Percentiles rank a stretch among this genome's conserved stretches.
Evolutionary conservation across 2,113 vertebrate genomes (phyloP).

Genomic region (Todiramphus saurophagus): DNA sequence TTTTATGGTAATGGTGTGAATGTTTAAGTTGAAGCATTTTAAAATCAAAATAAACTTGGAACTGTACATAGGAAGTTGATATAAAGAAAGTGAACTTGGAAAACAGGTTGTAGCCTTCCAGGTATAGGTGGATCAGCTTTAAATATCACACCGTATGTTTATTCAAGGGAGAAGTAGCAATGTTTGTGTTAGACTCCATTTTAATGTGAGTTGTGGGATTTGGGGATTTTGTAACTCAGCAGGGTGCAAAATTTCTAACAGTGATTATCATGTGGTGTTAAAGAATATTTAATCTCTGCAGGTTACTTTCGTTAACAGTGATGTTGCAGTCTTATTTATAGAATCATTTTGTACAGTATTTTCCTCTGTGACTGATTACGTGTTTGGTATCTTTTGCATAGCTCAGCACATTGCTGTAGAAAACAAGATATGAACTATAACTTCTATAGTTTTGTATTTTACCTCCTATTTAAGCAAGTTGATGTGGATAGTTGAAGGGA

Average conservation of each 20-base stretch:
- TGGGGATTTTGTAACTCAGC: background rate
- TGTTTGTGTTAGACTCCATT: background rate
- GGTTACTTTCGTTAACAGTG: background rate
- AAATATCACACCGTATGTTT: background rate
- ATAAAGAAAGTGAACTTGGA: background rate
- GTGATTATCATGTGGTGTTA: background rate
- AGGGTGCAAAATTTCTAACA: background rate
- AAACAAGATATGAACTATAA: background rate
- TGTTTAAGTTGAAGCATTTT: background rate
- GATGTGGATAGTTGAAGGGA: background rate
- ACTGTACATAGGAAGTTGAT: background rate
- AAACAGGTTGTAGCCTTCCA: background rate
- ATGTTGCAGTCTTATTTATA: background rate
- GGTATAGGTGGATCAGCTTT: background rate
- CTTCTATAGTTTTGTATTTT: background rate
- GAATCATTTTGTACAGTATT: background rate
- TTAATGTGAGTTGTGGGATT: background rate
- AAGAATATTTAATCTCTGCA: background rate
- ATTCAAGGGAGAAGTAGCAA: background rate
- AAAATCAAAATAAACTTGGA: background rate
- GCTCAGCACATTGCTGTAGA: background rate
- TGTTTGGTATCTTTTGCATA: background rate
- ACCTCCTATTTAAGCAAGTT: background rate
- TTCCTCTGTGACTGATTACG: background rate
- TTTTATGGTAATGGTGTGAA: background rate